These are phyloP conservation scores for Leptestheria dahalacensis DNA, from an alignment of 1,140 invertebrate species.

Conservation along the genomic window DNA sequence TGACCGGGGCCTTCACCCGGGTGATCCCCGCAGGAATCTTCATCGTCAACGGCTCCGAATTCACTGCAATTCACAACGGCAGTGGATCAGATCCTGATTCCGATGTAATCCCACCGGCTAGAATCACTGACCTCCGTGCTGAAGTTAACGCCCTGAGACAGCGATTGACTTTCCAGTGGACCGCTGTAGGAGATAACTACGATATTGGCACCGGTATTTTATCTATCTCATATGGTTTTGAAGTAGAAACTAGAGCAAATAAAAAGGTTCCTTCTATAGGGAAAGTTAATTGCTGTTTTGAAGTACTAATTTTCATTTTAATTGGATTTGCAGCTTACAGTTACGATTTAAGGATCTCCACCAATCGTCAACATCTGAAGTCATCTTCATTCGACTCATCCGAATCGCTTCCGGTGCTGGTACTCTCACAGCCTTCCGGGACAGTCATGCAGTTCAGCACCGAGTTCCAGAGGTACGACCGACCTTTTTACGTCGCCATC, in stretches of 20 bases:
- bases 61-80: constrained; percentile 1
- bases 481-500: constrained; percentile 35
- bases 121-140: constrained; percentile 25
- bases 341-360: constrained; percentile 32
- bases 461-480: constrained; percentile 32
- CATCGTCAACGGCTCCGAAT: constrained; percentile 15
- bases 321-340: constrained; percentile 28
- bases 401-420: constrained; percentile 27
- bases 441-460: constrained; percentile 31
- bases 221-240: not conserved
- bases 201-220: constrained; percentile 20
- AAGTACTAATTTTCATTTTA: constrained; percentile 1
- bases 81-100: not conserved
- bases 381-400: constrained; percentile 27
- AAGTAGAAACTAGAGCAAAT: no score
- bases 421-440: constrained; percentile 28
- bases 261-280: no score
- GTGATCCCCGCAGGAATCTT: constrained; percentile 16
- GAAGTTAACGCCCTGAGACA: constrained; percentile 21
- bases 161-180: constrained; percentile 24
- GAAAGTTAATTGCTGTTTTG: no score
- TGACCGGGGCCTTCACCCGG: constrained; percentile 17
- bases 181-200: constrained; percentile 26
- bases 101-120: constrained; percentile 25
- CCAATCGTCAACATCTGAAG: constrained; percentile 28